Evolutionary conservation across 2,113 vertebrate genomes (phyloP).

Genomic region (Pionites leucogaster): DNA sequence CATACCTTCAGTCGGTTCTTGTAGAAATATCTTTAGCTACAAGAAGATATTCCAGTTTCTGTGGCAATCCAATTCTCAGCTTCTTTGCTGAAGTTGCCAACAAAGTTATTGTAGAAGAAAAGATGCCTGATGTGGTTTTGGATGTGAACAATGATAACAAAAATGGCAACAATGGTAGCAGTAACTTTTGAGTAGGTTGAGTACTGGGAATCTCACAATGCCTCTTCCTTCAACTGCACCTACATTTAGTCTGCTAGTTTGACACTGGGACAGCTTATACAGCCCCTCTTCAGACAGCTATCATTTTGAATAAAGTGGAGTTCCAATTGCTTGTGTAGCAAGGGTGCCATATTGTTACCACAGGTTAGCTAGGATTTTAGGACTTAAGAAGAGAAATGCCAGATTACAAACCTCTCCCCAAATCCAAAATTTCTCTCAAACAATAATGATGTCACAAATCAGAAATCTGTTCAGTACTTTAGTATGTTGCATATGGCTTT

Average conservation of each 20-base stretch:
- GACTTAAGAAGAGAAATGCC: not conserved
- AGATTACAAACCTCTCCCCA: not conserved
- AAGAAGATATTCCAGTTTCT: not conserved
- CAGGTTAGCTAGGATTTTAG: not conserved
- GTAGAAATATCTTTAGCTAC: not conserved
- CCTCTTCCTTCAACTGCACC: not conserved
- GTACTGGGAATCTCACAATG: not conserved
- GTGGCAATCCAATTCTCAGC: not conserved
- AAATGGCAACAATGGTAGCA: not conserved
- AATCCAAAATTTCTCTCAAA: not conserved
- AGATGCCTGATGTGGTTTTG: not conserved
- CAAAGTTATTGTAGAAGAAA: not conserved
- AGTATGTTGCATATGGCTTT: not conserved
- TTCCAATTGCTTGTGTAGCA: not conserved
- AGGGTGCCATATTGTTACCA: not conserved
- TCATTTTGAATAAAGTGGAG: not conserved
- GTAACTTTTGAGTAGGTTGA: not conserved
- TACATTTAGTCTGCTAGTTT: not conserved
- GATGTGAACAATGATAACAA: not conserved
- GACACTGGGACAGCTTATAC: not conserved
- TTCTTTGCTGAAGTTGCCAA: not conserved
- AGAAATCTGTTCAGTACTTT: not conserved
- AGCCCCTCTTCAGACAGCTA: not conserved
- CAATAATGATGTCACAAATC: not conserved
- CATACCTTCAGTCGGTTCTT: not conserved